Evolutionary conservation across 2,113 vertebrate species (phyloP).

Genomic region (Salvelinus fontinalis): DNA sequence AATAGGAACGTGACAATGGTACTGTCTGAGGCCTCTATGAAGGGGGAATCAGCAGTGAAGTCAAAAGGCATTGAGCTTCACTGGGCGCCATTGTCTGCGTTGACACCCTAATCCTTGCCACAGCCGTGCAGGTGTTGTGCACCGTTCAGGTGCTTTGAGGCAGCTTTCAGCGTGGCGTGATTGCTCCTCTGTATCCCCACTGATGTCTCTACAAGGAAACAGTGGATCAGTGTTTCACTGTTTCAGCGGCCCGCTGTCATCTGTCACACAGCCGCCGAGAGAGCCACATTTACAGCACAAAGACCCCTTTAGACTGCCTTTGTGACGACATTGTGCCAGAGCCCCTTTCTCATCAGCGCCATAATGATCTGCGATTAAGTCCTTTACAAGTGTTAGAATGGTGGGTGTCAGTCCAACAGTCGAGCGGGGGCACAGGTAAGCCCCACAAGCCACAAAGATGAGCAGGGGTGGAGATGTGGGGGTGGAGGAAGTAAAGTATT

Average conservation of each 20-base stretch:
- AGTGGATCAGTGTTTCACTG: conserved; percentile 69
- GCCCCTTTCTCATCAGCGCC: conserved; percentile 50
- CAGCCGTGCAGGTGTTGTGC: conserved; percentile 70
- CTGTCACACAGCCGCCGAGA: conserved; percentile 66
- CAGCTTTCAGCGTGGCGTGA: conserved; percentile 53
- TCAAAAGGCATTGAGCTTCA: conserved; percentile 59
- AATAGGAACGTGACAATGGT: conserved; percentile 58
- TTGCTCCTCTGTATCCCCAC: conserved; percentile 62
- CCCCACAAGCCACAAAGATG: conserved; percentile 11
- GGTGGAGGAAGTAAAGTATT: conserved; percentile 46
- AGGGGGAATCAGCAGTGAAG: conserved; percentile 17
- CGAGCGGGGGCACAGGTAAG: conserved; percentile 64
- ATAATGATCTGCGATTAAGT: conserved; percentile 74
- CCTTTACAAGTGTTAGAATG: conserved; percentile 57
- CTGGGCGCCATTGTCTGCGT: conserved; percentile 56
- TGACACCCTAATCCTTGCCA: conserved; percentile 71
- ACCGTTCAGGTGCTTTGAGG: conserved; percentile 62
- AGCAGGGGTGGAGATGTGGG: background rate
- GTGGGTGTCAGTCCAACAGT: conserved; percentile 65
- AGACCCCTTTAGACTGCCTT: conserved; percentile 66
- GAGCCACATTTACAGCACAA: conserved; percentile 65
- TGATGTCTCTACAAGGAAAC: conserved; percentile 71
- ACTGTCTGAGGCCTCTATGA: background rate
- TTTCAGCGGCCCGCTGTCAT: conserved; percentile 61
- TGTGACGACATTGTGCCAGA: conserved; percentile 68